Conservation (phyloP, 2,888 invertebrate species). For the Trypoxylon attenuatum region DNA sequence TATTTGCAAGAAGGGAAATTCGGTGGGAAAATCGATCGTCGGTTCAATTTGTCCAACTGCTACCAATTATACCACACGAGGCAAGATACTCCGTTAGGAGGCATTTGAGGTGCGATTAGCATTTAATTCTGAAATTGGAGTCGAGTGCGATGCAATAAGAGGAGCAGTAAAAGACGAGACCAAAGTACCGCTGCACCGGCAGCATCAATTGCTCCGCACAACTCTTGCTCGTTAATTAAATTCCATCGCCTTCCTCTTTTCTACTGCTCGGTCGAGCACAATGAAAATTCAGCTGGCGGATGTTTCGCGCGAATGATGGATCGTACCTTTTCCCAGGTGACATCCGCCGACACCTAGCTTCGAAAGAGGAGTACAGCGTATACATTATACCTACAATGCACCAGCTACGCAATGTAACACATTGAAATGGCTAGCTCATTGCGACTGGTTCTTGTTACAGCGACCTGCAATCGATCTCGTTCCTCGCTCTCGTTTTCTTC, state of each 20-base stretch:
- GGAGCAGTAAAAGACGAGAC: background rate
- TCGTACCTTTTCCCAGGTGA: slow-evolving; percentile 17
- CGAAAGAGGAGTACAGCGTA: background rate
- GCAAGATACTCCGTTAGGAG: no score
- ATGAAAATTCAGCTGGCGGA: background rate
- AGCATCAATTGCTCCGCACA: background rate
- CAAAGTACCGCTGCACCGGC: background rate
- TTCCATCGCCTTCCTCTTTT: background rate
- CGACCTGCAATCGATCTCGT: background rate
- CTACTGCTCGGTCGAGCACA: background rate
- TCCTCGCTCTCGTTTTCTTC: background rate
- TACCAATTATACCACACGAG: no score
- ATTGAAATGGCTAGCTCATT: background rate
- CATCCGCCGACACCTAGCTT: slow-evolving; percentile 7
- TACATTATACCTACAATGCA: background rate
- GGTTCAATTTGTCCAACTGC: no score
- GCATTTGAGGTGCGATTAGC: no score
- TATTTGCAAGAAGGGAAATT: no score
- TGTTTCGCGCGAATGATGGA: slow-evolving; percentile 3
- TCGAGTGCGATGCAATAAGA: background rate
- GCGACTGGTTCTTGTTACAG: background rate
- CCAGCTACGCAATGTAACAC: background rate
- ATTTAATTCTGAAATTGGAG: no score
- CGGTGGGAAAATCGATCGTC: no score
- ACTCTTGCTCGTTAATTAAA: slow-evolving; percentile 4